Evolutionary conservation across 2,797 vertebrate genomes (phyloP).

Genomic region (Telmatherina bonti): DNA sequence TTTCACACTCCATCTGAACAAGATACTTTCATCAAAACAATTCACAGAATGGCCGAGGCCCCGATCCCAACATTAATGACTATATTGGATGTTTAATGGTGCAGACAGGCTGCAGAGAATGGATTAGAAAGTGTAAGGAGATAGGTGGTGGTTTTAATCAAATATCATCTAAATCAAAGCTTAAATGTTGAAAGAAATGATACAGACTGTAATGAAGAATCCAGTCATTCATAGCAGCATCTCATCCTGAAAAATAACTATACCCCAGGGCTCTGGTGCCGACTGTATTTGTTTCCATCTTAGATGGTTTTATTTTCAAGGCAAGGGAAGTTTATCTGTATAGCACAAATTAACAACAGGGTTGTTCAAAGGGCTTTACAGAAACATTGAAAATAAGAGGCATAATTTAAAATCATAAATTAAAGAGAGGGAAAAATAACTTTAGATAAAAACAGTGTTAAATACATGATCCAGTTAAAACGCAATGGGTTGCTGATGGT

Average conservation of each 20-base stretch:
- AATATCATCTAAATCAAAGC: constrained; percentile 27
- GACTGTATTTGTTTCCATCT: not conserved
- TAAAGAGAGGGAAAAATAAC: too few species aligned
- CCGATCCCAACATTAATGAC: constrained; percentile 28
- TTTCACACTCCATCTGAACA: not conserved
- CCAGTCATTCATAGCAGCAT: not conserved
- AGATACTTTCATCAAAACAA: not conserved
- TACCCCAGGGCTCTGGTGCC: not conserved
- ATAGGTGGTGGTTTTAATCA: constrained; percentile 15
- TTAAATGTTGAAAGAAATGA: not conserved
- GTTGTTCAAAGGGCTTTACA: too few species aligned
- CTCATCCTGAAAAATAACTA: not conserved
- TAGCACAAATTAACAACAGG: too few species aligned
- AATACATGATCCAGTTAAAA: too few species aligned
- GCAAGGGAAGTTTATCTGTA: too few species aligned
- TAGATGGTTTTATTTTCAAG: not conserved
- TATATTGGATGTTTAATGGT: constrained; percentile 34
- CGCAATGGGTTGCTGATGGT: not conserved
- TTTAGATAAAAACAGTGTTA: too few species aligned
- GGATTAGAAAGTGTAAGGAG: constrained; percentile 6
- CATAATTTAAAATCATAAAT: too few species aligned
- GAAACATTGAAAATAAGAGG: too few species aligned
- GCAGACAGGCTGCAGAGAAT: constrained; percentile 10
- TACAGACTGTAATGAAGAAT: not conserved
- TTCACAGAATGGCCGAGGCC: constrained; percentile 4